A percentile compares a stretch with the other conserved stretches of the same genome.
These are phyloP conservation scores for Parnassius glacialis DNA, from an alignment of 2,888 invertebrate genomes.

Conservation along the genomic window DNA sequence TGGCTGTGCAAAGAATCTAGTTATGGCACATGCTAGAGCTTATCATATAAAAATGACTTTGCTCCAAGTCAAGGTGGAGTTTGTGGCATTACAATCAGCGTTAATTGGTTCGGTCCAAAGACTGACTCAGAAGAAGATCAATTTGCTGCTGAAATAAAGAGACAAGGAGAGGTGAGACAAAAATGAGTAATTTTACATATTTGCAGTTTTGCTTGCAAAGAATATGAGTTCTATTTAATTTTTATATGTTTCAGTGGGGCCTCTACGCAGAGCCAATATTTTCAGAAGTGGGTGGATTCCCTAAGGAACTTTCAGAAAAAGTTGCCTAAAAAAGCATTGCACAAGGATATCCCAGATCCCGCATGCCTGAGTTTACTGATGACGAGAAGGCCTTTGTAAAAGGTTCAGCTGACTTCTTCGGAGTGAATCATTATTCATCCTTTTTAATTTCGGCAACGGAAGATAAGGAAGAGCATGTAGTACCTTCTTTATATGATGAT, in stretches of 20 bases:
- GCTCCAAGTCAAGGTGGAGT: conserved; percentile 45
- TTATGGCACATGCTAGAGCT: conserved; percentile 76
- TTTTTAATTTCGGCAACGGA: conserved; percentile 43
- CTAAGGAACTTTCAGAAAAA: conserved; percentile 61
- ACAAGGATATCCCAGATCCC: conserved; percentile 44
- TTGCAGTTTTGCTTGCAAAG: not conserved
- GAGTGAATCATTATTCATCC: conserved; percentile 85
- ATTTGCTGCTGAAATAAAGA: conserved; percentile 48
- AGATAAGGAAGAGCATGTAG: conserved; percentile 31
- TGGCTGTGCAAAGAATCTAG: conserved; percentile 69
- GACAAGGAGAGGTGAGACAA: conserved; percentile 42
- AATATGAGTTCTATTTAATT: not conserved
- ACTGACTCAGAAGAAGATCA: conserved; percentile 52
- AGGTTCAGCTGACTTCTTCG: conserved; percentile 63
- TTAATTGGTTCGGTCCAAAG: conserved; percentile 49
- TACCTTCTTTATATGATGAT: conserved; percentile 50
- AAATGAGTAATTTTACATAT: not conserved
- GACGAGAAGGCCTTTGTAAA: conserved; percentile 46
- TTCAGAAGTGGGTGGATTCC: conserved; percentile 73
- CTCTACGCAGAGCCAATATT: conserved; percentile 74
- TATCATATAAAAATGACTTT: conserved; percentile 64
- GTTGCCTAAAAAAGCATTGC: conserved; percentile 56
- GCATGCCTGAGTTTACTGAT: conserved; percentile 46
- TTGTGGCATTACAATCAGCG: conserved; percentile 44
- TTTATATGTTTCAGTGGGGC: conserved; percentile 53